phyloP scores from a whole-genome alignment of 2,888 invertebrate species.

The Gari tellinella region DNA sequence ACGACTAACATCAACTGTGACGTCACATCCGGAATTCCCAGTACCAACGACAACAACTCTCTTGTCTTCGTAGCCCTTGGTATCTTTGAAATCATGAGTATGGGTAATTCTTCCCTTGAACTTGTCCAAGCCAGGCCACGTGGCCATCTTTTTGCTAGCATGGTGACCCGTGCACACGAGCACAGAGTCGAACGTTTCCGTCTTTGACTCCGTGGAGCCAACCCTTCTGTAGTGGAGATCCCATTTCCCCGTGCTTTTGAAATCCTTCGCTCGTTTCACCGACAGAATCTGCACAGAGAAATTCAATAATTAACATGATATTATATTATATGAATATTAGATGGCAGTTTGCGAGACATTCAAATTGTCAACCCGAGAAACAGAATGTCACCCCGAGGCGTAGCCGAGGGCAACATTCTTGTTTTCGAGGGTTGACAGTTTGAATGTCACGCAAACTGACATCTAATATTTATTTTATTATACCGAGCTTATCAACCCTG shows the following conservation, averaged over 20 bases:
- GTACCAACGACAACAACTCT: constrained; percentile 85
- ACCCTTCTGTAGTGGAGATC: constrained; percentile 6
- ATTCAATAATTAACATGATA: neutral
- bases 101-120: constrained; percentile 78
- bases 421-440: too few relatives aligned
- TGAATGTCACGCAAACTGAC: too few relatives aligned
- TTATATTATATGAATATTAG: too few relatives aligned
- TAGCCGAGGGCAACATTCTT: too few relatives aligned
- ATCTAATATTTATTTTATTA: too few relatives aligned
- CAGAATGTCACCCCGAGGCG: too few relatives aligned
- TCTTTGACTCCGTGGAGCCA: too few relatives aligned
- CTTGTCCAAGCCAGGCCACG: constrained; percentile 67
- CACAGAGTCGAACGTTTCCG: constrained; percentile 69
- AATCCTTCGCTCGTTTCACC: constrained; percentile 17
- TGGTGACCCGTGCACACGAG: constrained; percentile 80
- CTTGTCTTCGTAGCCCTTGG: constrained; percentile 75
- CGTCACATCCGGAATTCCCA: constrained; percentile 85
- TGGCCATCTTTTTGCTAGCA: constrained; percentile 66
- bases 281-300: constrained; percentile 1
- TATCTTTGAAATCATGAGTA: constrained; percentile 76
- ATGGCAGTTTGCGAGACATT: too few relatives aligned
- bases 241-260: constrained; percentile 72
- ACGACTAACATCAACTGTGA: constrained; percentile 84
- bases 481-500: too few relatives aligned
- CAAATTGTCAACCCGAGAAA: too few relatives aligned